phyloP scores from a whole-genome alignment of 2,888 invertebrate species.

The Agrochola litura region DNA sequence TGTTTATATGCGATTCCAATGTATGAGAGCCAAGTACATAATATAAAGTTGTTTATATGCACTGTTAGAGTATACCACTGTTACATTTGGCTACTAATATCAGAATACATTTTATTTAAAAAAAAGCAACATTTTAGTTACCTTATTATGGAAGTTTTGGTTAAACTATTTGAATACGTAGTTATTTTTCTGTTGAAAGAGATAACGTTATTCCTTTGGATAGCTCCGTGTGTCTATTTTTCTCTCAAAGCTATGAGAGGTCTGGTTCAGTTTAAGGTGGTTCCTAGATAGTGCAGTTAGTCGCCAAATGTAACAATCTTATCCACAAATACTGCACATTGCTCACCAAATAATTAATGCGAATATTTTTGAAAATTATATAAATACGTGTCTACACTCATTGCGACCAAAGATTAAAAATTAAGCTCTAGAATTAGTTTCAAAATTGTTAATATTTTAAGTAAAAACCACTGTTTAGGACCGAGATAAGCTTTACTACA shows the following conservation, averaged over 20 bases:
- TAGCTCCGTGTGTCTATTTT: conserved; percentile 4
- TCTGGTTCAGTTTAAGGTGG: conserved; percentile 3
- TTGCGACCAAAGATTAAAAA: conserved; percentile 87
- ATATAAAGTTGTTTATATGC: conserved; percentile 53
- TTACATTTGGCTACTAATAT: conserved; percentile 41
- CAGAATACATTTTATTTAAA: neutral
- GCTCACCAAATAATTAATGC: conserved; percentile 27
- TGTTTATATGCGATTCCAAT: conserved; percentile 74
- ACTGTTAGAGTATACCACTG: conserved; percentile 39
- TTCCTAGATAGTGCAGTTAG: neutral
- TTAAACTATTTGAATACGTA: neutral
- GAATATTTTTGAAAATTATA: conserved; percentile 46
- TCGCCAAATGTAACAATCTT: conserved; percentile 42
- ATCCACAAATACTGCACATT: conserved; percentile 46
- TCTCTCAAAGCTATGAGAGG: conserved; percentile 10
- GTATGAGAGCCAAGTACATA: conserved; percentile 48
- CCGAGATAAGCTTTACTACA: conserved; percentile 65
- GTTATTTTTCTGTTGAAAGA: conserved; percentile 13
- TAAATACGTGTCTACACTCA: conserved; percentile 81
- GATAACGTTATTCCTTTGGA: neutral
- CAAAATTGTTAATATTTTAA: conserved; percentile 67
- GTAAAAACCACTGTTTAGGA: conserved; percentile 67
- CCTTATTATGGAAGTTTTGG: neutral
- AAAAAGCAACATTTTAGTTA: neutral
- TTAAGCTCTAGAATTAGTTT: conserved; percentile 78